Percentiles rank a stretch among this genome's conserved stretches.
These are phyloP conservation scores for Euura lappo DNA, from an alignment of 1,140 invertebrate genomes.

Conservation along the genomic window DNA sequence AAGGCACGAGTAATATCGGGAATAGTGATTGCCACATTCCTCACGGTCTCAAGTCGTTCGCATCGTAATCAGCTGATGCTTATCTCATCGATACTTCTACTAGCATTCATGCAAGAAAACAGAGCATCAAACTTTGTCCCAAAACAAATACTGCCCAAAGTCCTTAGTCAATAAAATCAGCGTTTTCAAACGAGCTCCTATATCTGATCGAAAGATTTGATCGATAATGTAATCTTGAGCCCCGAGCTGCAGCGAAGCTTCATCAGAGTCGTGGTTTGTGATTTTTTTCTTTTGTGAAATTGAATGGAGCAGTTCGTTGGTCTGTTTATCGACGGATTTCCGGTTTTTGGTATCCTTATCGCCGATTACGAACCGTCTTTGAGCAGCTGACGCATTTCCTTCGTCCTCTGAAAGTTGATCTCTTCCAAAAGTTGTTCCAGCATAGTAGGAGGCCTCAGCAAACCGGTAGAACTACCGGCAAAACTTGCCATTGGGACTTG, in stretches of 20 bases:
- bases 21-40: too few species aligned
- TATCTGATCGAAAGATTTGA: too few species aligned
- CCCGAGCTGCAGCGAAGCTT: background rate
- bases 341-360: background rate
- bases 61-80: too few species aligned
- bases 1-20: too few species aligned
- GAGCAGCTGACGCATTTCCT: conserved; percentile 85
- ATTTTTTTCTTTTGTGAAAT: background rate
- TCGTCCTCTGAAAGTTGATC: conserved; percentile 88
- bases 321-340: background rate
- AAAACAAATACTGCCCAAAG: too few species aligned
- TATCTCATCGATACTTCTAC: too few species aligned
- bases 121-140: too few species aligned
- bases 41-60: too few species aligned
- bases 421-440: conserved; percentile 86
- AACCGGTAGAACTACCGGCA: conserved; percentile 50
- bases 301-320: background rate
- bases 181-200: too few species aligned
- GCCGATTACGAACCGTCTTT: conserved; percentile 74
- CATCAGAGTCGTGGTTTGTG: background rate
- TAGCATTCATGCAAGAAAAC: too few species aligned
- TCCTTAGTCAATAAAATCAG: too few species aligned
- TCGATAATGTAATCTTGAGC: too few species aligned
- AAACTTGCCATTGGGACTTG: conserved; percentile 42
- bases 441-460: conserved; percentile 73